phyloP scores from a whole-genome alignment of 2,797 vertebrate genomes.

The Anas bernieri region DNA sequence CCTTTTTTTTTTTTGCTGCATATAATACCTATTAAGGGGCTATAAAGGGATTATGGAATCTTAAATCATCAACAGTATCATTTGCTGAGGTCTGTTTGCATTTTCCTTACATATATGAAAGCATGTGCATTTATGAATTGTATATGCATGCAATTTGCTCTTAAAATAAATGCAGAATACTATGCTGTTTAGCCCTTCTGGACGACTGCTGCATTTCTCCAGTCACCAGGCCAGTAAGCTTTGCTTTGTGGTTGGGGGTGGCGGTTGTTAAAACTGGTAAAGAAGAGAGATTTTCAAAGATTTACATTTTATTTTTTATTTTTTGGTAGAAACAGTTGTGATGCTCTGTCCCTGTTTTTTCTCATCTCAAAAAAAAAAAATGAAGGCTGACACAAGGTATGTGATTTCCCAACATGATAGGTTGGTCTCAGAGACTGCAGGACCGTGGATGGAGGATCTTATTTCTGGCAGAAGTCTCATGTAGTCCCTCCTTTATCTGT shows the following conservation, averaged over 20 bases:
- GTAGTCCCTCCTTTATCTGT: neutral
- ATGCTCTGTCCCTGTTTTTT: neutral
- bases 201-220: neutral
- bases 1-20: constrained; percentile 28
- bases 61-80: neutral
- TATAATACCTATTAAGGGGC: neutral
- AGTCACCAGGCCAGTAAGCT: neutral
- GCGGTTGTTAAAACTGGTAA: neutral
- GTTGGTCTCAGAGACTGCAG: neutral
- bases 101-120: neutral
- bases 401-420: neutral
- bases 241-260: neutral
- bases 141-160: neutral
- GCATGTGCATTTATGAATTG: neutral
- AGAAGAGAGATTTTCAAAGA: neutral
- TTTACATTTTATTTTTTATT: neutral
- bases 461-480: constrained; percentile 5
- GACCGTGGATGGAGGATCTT: neutral
- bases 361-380: neutral
- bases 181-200: neutral
- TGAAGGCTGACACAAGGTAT: neutral
- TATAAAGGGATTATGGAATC: constrained; percentile 6
- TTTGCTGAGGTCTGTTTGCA: neutral
- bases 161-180: neutral
- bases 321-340: neutral